Evolutionary conservation across 2,888 invertebrate species (phyloP), one percentile per base, ranked within the genome.

Genomic region (Troides aeacus): DNA sequence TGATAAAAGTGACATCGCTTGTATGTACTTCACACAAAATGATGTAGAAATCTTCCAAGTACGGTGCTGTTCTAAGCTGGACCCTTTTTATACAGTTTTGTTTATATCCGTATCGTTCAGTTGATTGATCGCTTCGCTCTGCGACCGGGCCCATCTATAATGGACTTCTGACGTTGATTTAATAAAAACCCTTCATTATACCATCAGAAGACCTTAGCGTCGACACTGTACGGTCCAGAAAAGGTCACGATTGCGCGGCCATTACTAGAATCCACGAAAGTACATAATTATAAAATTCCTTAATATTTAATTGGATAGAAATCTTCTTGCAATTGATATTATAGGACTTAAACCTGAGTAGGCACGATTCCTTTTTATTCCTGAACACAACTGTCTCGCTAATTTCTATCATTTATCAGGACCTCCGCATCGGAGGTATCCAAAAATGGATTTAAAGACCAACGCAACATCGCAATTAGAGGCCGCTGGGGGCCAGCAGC

Each of bases 91-190:
- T 77, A 73, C 76, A 74, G 75, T 75, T 74, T 75, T 74, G 76
- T 74, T 79, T 79, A 78, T 81, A 81, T 82, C 78, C 80, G 85
- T 87, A 84, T 85, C 84, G 78, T 77, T 75, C 65, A 50, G 71
- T 80, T 92, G 92, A 92, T 91, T 88, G 91, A 91, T 91, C 83
- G 84, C 78, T 74, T 69, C 75, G 79, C 79, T 81, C 80, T 76
- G 79, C 79, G 81, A 78, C 77, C 77, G 80, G 84, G 82, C 80
- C 83, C 80, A 79, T 80, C 81, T 86, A 84, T 91, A 92, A 92
- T 91, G 92, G 89, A 87, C 81, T 85, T 84, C 85, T 89, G 92
- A 90, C 90, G 84, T 90, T 92, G 92, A 92, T 92, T 92, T 90
- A 92, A 92, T 92, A 90, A 90, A 84, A 89, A 89, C 91, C 91